Evolutionary conservation across 2,888 invertebrate species (phyloP), one percentile per base, ranked within the genome.

Genomic region (Torymus tubicola): DNA sequence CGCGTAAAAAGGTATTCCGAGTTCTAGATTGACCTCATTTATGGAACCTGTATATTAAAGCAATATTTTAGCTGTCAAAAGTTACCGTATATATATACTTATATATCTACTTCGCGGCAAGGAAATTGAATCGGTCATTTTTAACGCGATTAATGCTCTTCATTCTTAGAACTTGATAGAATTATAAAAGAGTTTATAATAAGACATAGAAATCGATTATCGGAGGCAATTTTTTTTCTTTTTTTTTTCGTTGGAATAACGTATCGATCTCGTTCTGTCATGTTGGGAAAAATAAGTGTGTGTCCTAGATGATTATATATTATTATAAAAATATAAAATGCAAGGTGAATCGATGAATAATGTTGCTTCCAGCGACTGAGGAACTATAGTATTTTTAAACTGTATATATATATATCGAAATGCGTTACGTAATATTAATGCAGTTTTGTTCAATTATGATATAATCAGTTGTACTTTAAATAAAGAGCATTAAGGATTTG

Each of bases 241-340:
- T 18, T 63, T 24, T 64, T 64, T 63, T 63, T 24, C 24, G 52
- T 63, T 24, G 11, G 11, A 1, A 24, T 53, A 42, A 42, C 42
- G 42, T 42, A 50, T 31, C 18, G 60, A 42, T 21, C 52, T 53
- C 1, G 57, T 52, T 24, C 14, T 31, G 21, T n/a, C 13, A 57
- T n/a, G 31, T 12, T 55, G 55, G 53, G 13, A 73, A 53, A 31
- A 24, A 21, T 21, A 21, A 18, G n/a, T 13, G 61, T 13, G 61
- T 53, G 72, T n/a, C 60, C 63, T 53, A 52, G 52, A 53, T 63
- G 63, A 53, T 63, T 63, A 52, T 52, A 21, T 52, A 18, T 60
- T 13, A 21, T 71, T 71, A 52, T 53, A 53, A 72, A 72, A 63
- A 61, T 61, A 63, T 42, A 42, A 42, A 42, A 18, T 10, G 14